Base-by-base conservation (phyloP, 2,888 invertebrate genomes). In the Cantharis rufa region DNA sequence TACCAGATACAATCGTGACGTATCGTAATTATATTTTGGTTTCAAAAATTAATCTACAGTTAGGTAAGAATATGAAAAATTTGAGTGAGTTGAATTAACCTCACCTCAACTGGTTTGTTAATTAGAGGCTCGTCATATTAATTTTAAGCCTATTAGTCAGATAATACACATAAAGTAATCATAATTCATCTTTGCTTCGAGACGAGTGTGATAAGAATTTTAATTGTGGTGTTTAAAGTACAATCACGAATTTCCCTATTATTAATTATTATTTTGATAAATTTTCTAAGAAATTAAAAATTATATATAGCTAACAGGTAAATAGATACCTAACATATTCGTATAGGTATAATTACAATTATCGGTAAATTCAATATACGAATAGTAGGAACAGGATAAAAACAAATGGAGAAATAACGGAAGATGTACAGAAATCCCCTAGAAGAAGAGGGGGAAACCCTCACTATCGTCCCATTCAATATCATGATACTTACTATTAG, bases 101-200 rank as follows among this genome's bases (percentile, higher is more conserved):
- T 70, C 74, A 74, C 74, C 74, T 74, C 70, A 70, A 74, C 74
- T 70, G 74, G 70, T 74, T 70, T 61, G 28, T 74, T 70, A 74
- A 70, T 74, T 70, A 64, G 64, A 66, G 64, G 70, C 48, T 48
- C 74, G 70, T 74, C 73, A 69, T 73, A 72, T 73, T 70, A 70
- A 61, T 63, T 63, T 66, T 70, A 74, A 74, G 69, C 62, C 24
- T 69, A 74, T 74, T 74, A 74, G 70, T 70, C 63, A 69, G 28
- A 70, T 69, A 32, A 24, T 48, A 64, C 63, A 70, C 63, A 63
- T 15, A 32, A 13, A 62, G 64, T 70, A 66, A 66, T 66, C 64
- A 70, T 70, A 70, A 74, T 74, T 70, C 64, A 70, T 74, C 70
- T 48, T 74, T 21, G 5, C 24, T 69, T 69, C 62, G 27, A 63